Percentiles rank a stretch among this genome's conserved stretches.
phyloP scores from a whole-genome alignment of 2,113 vertebrate species.

The Ictalurus furcatus region DNA sequence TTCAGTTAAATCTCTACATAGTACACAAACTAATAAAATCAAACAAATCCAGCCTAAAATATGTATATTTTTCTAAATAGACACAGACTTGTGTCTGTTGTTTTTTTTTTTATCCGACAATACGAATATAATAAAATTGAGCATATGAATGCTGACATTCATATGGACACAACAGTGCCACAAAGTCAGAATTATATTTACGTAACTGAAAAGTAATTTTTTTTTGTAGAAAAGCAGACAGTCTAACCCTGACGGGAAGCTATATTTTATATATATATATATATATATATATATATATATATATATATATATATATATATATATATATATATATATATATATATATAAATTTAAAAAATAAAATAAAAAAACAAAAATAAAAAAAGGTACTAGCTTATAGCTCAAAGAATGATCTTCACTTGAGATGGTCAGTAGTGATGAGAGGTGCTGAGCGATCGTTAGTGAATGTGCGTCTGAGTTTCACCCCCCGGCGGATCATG shows the following conservation, averaged over 20 bases:
- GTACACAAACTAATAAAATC: constrained; percentile 59
- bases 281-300: no score
- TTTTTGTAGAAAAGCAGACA: not conserved
- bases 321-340: no score
- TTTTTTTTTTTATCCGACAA: constrained; percentile 40
- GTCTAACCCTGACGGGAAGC: not conserved
- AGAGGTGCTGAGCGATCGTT: constrained; percentile 78
- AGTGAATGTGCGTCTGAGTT: constrained; percentile 71
- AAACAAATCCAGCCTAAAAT: constrained; percentile 52
- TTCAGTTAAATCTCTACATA: constrained; percentile 65
- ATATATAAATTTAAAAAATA: not conserved
- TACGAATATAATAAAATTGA: constrained; percentile 39
- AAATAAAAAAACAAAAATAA: not conserved
- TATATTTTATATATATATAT: not conserved
- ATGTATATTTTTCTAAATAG: constrained; percentile 54
- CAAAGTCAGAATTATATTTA: not conserved
- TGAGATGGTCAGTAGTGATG: constrained; percentile 65
- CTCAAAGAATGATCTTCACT: constrained; percentile 49
- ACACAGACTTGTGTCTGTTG: constrained; percentile 50
- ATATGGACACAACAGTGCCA: constrained; percentile 23
- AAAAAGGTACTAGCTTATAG: not conserved
- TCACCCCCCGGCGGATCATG: constrained; percentile 69
- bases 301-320: no score
- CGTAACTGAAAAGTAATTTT: not conserved
- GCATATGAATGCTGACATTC: constrained; percentile 46